Base-by-base conservation (phyloP, 2,113 vertebrate species). In the Pollachius pollachius region DNA sequence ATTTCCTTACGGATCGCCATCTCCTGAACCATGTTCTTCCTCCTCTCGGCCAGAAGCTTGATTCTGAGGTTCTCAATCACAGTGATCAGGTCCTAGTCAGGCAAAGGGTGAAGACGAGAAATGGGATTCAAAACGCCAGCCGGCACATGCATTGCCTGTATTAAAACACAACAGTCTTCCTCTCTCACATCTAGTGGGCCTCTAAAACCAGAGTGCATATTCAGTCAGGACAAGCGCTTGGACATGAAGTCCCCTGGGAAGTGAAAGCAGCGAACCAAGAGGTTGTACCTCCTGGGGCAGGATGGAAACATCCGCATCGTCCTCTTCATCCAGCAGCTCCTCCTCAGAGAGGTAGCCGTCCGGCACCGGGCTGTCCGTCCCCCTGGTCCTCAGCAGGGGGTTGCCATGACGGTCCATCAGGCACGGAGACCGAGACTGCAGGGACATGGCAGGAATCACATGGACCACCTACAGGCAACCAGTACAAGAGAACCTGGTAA, bases 1-100 rank as follows among this genome's bases (percentile, higher is more conserved):
- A 97, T 96, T 77, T 96, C 95, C 72, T 90, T 93, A 19, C 95
- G 94, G 25, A 97, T 95, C 81, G 93, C 93, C 30, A 95, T 89
- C 81, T 97, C 94, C 83, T 95, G 91, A 1, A 93, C 72, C 19
- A 96, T 87, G 70, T 95, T 96, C 64, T 84, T 91, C 52, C 85
- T 90, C 11, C 90, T 91, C 87, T 95, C 94, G 15, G 81, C 87
- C 76, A 91, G 64, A 6, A 95, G 84, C 77, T 93, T 94, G 6
- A 88, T 70, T 65, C 89, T 90, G 3, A 95, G 81, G 54, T 69
- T 92, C 70, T 94, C 94, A 12, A 93, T 89, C 70, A 92, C 84
- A 74, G 72, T 90, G 72, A 96, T 52, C 5, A 94, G 84, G 30
- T 94, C 91, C 92, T 94, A 21, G 4, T 1, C 34, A 65, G 30